These are phyloP conservation scores for Phenacoccus solenopsis DNA, from an alignment of 1,140 invertebrate genomes.

Conservation along the genomic window DNA sequence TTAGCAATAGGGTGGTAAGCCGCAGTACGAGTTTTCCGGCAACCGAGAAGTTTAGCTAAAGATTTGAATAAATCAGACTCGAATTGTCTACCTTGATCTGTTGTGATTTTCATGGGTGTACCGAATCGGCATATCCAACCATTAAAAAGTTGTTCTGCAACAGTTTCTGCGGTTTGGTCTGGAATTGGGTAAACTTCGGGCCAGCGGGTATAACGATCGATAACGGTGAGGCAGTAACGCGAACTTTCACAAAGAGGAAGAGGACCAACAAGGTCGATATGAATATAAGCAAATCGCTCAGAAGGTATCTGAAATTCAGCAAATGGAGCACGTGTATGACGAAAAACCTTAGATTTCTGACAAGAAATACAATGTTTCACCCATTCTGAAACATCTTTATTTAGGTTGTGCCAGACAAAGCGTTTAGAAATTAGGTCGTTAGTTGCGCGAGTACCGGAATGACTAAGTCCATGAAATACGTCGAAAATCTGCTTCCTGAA, in stretches of 20 bases:
- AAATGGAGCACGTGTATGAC: neutral
- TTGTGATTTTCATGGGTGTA: constrained; percentile 28
- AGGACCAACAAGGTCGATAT: constrained; percentile 35
- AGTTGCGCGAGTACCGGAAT: neutral
- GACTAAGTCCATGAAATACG: neutral
- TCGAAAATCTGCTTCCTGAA: neutral
- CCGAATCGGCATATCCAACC: constrained; percentile 33
- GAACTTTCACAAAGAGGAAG: constrained; percentile 31
- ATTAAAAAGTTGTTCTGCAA: neutral
- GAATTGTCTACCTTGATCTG: constrained; percentile 34
- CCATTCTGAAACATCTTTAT: neutral
- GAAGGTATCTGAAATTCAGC: neutral
- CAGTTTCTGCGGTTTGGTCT: constrained; percentile 28
- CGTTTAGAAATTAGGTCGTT: neutral
- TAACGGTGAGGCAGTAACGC: constrained; percentile 34
- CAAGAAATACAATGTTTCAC: neutral
- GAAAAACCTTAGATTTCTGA: neutral
- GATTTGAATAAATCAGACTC: constrained; percentile 22
- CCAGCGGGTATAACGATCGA: constrained; percentile 36
- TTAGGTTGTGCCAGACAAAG: neutral
- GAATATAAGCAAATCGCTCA: constrained; percentile 28
- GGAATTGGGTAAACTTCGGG: constrained; percentile 30
- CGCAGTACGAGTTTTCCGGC: neutral
- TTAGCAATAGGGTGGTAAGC: constrained; percentile 26
- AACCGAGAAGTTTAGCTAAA: constrained; percentile 22